Conservation (phyloP, 2,113 vertebrate species). For the Strigops habroptila region DNA sequence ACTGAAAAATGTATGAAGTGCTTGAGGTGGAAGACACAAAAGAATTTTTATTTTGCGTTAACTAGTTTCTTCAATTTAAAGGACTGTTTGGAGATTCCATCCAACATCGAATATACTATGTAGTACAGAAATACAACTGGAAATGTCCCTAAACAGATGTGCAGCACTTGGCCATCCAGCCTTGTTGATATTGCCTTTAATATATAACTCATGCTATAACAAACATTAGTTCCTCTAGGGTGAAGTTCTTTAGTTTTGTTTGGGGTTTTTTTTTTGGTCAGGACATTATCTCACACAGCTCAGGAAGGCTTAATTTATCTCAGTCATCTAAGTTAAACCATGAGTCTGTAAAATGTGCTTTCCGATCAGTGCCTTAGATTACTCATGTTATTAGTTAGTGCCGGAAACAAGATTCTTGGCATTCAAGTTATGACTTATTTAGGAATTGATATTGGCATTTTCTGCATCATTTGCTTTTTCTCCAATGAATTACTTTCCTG, state of each 20-base stretch:
- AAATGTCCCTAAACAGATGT: not conserved
- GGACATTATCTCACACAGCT: not conserved
- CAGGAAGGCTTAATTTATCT: not conserved
- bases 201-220: not conserved
- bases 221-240: not conserved
- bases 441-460: constrained; percentile 75
- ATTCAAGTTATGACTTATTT: constrained; percentile 70
- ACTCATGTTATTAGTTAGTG: constrained; percentile 25
- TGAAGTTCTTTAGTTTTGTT: not conserved
- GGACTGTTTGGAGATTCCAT: not conserved
- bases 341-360: constrained; percentile 29
- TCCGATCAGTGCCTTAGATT: constrained; percentile 2
- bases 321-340: not conserved
- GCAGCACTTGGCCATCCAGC: not conserved
- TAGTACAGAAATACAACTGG: not conserved
- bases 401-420: constrained; percentile 4
- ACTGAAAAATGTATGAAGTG: not conserved
- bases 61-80: not conserved
- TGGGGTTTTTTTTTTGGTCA: not conserved
- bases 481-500: constrained; percentile 53
- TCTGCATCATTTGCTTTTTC: constrained; percentile 67
- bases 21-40: not conserved
- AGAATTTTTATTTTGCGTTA: not conserved
- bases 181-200: not conserved
- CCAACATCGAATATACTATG: not conserved